A percentile compares a stretch with the other conserved stretches of the same genome.
Conservation (phyloP, 1,140 invertebrate species). For the Reticulitermes speratus region DNA sequence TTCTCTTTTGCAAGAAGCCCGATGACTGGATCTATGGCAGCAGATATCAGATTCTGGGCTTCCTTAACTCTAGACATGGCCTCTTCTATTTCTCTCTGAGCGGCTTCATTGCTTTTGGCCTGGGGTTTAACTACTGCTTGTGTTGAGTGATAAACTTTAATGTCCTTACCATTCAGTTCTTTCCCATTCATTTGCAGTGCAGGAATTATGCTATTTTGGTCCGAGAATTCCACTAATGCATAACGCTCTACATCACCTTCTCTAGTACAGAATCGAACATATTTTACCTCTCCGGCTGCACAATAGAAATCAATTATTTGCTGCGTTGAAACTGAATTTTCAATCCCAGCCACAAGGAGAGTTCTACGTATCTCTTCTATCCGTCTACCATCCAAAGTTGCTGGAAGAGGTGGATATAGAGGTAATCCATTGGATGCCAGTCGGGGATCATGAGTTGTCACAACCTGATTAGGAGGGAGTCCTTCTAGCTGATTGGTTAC, state of each 20-base stretch:
- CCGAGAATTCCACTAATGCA: conserved; percentile 91
- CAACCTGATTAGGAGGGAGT: conserved; percentile 74
- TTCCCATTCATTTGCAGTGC: conserved; percentile 86
- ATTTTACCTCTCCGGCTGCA: conserved; percentile 91
- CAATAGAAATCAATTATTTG: conserved; percentile 85
- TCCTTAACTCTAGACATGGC: conserved; percentile 96
- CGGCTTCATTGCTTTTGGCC: conserved; percentile 91
- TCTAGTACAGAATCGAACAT: conserved; percentile 86
- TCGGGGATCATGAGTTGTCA: conserved; percentile 89
- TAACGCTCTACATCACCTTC: conserved; percentile 72
- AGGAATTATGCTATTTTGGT: conserved; percentile 83
- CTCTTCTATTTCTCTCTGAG: conserved; percentile 93
- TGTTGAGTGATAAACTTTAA: conserved; percentile 84
- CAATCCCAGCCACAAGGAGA: conserved; percentile 76
- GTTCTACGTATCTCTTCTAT: conserved; percentile 97
- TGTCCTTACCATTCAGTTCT: conserved; percentile 61
- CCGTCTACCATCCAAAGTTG: conserved; percentile 82
- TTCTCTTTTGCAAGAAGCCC: conserved; percentile 82
- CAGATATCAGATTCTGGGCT: conserved; percentile 89
- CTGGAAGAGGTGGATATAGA: conserved; percentile 89
- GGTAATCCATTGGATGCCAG: conserved; percentile 81
- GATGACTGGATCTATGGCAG: conserved; percentile 87
- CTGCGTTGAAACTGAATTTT: conserved; percentile 66
- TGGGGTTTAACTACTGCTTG: conserved; percentile 90
- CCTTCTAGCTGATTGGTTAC: conserved; percentile 87